Conservation (phyloP, 2,113 vertebrate genomes). For the Willisornis vidua region DNA sequence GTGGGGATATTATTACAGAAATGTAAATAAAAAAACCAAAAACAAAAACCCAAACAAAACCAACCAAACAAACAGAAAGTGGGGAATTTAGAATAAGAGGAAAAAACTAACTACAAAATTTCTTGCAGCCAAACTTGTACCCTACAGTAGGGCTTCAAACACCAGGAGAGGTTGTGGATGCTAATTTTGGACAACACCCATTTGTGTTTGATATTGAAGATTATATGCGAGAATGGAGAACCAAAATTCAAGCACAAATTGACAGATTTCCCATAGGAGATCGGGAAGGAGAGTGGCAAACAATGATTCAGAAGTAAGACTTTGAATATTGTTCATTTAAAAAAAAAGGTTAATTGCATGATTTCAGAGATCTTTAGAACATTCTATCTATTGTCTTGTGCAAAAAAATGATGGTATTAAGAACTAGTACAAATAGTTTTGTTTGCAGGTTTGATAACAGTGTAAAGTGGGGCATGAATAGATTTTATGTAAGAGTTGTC, state of each 20-base stretch:
- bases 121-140: constrained; percentile 94
- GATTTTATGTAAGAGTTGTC: not conserved
- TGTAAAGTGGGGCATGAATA: not conserved
- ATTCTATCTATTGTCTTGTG: not conserved
- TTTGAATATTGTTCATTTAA: not conserved
- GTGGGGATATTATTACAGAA: not conserved
- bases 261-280: constrained; percentile 93
- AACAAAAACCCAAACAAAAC: too few species aligned
- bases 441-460: not conserved
- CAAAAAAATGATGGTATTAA: not conserved
- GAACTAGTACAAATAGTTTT: not conserved
- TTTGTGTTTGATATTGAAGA: constrained; percentile 99
- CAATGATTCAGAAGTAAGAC: constrained; percentile 97
- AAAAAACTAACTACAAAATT: constrained; percentile 47
- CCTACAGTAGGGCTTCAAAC: constrained; percentile 98
- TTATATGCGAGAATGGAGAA: constrained; percentile 98
- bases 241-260: constrained; percentile 95
- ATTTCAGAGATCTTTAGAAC: not conserved
- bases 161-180: constrained; percentile 96
- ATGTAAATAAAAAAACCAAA: not conserved
- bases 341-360: not conserved
- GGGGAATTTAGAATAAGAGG: not conserved
- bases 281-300: constrained; percentile 97
- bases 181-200: constrained; percentile 97
- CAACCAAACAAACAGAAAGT: not conserved